phyloP scores from a whole-genome alignment of 2,113 vertebrate species.

The Entomyzon cyanotis region DNA sequence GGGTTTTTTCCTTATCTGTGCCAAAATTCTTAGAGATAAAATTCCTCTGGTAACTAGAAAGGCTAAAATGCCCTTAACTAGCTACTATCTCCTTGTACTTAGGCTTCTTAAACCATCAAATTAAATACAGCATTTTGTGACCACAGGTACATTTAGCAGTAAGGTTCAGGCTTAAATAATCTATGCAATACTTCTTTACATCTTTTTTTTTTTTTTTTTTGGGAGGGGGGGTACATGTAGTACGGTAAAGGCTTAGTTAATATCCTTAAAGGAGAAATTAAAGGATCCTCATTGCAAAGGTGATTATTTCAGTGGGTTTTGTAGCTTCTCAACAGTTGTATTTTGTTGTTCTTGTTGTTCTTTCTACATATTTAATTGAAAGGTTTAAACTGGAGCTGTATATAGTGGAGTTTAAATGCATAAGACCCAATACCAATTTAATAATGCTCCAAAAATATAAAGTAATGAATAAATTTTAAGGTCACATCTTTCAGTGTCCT shows the following conservation, averaged over 20 bases:
- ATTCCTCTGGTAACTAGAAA: conserved; percentile 25
- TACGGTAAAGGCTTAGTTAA: background rate
- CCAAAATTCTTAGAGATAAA: conserved; percentile 19
- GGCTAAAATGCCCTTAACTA: background rate
- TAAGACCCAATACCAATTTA: background rate
- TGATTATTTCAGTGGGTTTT: background rate
- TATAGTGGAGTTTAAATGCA: background rate
- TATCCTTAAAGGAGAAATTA: background rate
- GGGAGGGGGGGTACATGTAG: background rate
- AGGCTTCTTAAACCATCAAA: background rate
- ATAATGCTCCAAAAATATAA: background rate
- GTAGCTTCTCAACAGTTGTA: background rate
- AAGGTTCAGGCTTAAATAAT: background rate
- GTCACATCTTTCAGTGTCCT: background rate
- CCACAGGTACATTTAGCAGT: background rate
- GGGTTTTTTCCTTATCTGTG: conserved; percentile 18
- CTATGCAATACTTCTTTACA: background rate
- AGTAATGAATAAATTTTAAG: background rate
- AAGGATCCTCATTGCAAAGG: background rate
- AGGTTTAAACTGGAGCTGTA: background rate
- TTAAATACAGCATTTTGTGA: background rate
- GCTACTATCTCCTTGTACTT: background rate
- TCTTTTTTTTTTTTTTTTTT: background rate
- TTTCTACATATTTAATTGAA: background rate
- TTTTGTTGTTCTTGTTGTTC: background rate